Evolutionary conservation across 1,140 invertebrate species (phyloP), one percentile per base, ranked within the genome.

Genomic region (Olivierus martensii): DNA sequence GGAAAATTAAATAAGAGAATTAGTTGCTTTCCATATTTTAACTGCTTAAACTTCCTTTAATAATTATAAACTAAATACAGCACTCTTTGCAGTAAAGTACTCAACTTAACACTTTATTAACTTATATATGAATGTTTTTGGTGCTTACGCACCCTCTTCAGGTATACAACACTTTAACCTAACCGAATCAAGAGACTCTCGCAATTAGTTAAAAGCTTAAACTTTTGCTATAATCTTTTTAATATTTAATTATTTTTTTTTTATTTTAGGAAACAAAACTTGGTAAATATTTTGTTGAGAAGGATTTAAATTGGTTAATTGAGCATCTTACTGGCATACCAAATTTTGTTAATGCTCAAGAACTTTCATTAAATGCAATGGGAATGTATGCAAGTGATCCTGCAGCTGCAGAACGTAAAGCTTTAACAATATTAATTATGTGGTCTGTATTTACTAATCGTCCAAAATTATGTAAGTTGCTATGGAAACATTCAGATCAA

Each of bases 401-500:
- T 21, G 49, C 59, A 3, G 64, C 68, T 14, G 66, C 69, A 17
- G 68, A 72, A 57, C 62, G 67, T 51, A 67, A 67, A 47, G 56
- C 62, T 3, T 45, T 60, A 14, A 53, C 60, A 1, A 54, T 60
- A 12, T 46, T 63, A 11, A 54, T 59, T 12, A 59, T 71, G 11
- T 72, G 69, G 69, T 66, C 70, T 11, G 65, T 66, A 11, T 59
- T 71, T 28, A 60, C 57, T 15, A 56, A 61, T 28, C 36, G 55
- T 19, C 43, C 51, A 7, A 62, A 67, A 46, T 53, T 73, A 22
- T 69, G 67, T 1, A 69, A 69, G 49, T 61, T 69, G 6, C 49
- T 73, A 15, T 73, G 71, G 71, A 69, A 69, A 53, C 61, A 65
- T 35, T 64, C 67, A 15, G 69, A 70, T 50, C 68, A 73, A 44